Evolutionary conservation across 2,113 vertebrate genomes (phyloP).

Genomic region (Dromaius novaehollandiae): DNA sequence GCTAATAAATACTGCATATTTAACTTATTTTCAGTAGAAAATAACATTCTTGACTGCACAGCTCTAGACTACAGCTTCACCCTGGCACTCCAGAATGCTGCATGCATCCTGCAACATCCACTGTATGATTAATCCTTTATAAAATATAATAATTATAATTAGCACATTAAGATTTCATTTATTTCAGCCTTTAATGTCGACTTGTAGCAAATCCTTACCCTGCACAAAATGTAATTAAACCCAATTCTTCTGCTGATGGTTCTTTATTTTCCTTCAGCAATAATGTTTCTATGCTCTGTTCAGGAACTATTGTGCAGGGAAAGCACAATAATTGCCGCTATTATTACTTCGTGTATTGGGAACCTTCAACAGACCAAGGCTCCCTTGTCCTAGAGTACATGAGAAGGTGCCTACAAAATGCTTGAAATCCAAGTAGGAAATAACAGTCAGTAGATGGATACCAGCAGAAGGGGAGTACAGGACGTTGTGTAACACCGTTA

Average conservation of each 20-base stretch:
- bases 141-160: not conserved
- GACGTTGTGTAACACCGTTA: too few species aligned
- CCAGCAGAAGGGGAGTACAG: not conserved
- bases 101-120: not conserved
- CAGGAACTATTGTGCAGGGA: not conserved
- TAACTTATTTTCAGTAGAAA: not conserved
- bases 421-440: not conserved
- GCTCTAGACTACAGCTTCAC: not conserved
- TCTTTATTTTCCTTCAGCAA: not conserved
- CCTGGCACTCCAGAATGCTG: not conserved
- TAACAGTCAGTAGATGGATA: not conserved
- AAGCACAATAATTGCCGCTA: not conserved
- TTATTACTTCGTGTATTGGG: not conserved
- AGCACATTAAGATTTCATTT: not conserved
- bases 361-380: not conserved
- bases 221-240: not conserved
- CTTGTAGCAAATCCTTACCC: not conserved
- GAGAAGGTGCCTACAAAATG: not conserved
- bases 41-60: not conserved
- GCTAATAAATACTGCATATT: not conserved
- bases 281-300: not conserved
- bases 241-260: not conserved
- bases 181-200: not conserved
- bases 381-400: rapidly evolving
- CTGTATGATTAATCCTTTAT: not conserved